A percentile compares a stretch with the other conserved stretches of the same genome.
Evolutionary conservation across 2,888 invertebrate species (phyloP).

Genomic region (Orthosia gracilis): DNA sequence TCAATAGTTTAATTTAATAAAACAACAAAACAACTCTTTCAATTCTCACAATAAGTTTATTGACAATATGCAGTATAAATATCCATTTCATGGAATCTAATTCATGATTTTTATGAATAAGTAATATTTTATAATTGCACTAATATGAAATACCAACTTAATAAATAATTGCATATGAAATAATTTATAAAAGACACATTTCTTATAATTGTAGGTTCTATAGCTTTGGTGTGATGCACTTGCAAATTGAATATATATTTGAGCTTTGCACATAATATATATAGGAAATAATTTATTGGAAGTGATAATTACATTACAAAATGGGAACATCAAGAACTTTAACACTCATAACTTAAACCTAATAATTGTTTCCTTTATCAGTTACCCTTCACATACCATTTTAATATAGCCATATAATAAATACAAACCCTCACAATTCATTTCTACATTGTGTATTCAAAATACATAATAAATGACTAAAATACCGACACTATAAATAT

Average conservation of each 20-base stretch:
- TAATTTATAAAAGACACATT: slow-evolving; percentile 37
- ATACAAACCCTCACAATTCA: slow-evolving; percentile 50
- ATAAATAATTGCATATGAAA: slow-evolving; percentile 48
- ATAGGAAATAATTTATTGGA: slow-evolving; percentile 46
- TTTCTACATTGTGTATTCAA: slow-evolving; percentile 58
- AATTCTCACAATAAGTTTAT: slow-evolving; percentile 58
- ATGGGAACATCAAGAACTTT: slow-evolving; percentile 30
- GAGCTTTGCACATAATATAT: slow-evolving; percentile 42
- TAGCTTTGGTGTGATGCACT: slow-evolving; percentile 56
- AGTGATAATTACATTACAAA: slow-evolving; percentile 31
- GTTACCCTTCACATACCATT: slow-evolving; percentile 49
- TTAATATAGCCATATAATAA: slow-evolving; percentile 45
- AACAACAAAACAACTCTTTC: slow-evolving; percentile 30
- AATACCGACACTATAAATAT: slow-evolving; percentile 27
- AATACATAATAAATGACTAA: slow-evolving; percentile 57
- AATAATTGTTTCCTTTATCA: slow-evolving; percentile 38
- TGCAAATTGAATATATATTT: slow-evolving; percentile 36
- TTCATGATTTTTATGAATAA: slow-evolving; percentile 38
- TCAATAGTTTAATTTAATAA: neutral
- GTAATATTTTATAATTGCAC: slow-evolving; percentile 49
- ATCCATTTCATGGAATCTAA: slow-evolving; percentile 59
- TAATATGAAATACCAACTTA: slow-evolving; percentile 46
- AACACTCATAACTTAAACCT: slow-evolving; percentile 53
- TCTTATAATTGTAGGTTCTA: slow-evolving; percentile 16
- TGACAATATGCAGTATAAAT: slow-evolving; percentile 45